Conservation (phyloP, 2,113 vertebrate species). For the Sinocyclocheilus rhinocerous region DNA sequence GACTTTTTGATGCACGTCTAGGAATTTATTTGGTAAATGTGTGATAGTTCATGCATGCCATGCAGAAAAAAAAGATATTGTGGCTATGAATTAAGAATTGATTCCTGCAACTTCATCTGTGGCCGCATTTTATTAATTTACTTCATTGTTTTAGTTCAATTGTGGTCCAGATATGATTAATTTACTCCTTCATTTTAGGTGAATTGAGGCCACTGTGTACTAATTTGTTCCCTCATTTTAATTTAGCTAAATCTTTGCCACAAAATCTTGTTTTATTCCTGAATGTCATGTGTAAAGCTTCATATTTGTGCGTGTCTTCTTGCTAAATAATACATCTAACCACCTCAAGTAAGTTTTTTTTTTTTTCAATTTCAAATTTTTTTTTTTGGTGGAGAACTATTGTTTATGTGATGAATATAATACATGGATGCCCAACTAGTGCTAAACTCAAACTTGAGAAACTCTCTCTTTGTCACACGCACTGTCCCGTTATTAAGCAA, state of each 20-base stretch:
- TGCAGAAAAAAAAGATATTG: background rate
- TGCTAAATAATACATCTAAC: background rate
- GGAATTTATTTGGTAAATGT: background rate
- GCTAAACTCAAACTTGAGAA: background rate
- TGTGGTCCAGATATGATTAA: background rate
- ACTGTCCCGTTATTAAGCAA: constrained; percentile 3
- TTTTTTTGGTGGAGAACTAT: background rate
- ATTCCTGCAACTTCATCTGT: background rate
- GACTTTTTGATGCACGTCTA: background rate
- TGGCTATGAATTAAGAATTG: background rate
- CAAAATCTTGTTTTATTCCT: background rate
- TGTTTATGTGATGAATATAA: background rate
- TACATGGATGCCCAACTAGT: background rate
- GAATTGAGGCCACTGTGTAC: background rate
- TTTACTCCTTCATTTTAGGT: background rate
- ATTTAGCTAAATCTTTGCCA: background rate
- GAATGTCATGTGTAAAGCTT: background rate
- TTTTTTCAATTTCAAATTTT: too few relatives aligned
- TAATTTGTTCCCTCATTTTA: background rate
- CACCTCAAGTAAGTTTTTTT: background rate
- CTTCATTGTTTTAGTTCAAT: background rate
- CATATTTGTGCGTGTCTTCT: background rate
- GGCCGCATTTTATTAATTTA: background rate
- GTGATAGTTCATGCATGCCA: background rate
- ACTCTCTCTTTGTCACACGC: background rate